Conservation (phyloP, 2,113 vertebrate genomes). For the Gymnocephalus cernua region DNA sequence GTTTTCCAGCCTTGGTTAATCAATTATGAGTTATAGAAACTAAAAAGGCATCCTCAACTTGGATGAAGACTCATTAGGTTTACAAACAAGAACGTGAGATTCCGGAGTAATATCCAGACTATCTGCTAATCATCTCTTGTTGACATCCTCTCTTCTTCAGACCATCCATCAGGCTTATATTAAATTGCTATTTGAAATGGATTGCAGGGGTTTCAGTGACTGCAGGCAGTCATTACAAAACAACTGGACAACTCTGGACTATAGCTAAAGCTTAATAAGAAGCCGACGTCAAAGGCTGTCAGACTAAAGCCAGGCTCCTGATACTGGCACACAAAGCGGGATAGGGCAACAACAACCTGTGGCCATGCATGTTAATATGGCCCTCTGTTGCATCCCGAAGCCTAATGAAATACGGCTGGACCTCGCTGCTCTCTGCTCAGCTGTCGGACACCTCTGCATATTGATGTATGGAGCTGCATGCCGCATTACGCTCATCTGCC, state of each 20-base stretch:
- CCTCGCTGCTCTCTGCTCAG: conserved; percentile 39
- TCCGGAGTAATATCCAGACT: conserved; percentile 12
- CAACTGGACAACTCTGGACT: conserved; percentile 38
- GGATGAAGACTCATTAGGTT: conserved; percentile 23
- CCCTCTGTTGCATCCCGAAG: conserved; percentile 29
- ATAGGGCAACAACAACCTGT: conserved; percentile 66
- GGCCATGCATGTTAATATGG: conserved; percentile 70
- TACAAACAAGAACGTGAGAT: conserved; percentile 27
- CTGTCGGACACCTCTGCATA: conserved; percentile 64
- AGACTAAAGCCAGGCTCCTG: conserved; percentile 22
- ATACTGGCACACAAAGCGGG: conserved; percentile 21
- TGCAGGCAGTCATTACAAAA: conserved; percentile 46
- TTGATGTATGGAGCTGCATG: conserved; percentile 66
- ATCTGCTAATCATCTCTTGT: conserved; percentile 27
- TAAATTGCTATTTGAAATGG: conserved; percentile 44
- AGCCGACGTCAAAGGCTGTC: conserved; percentile 13
- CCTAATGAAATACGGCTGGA: conserved; percentile 65
- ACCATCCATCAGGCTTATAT: conserved; percentile 16
- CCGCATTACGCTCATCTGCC: conserved; percentile 58
- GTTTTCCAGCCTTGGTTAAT: neutral
- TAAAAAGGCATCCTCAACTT: neutral
- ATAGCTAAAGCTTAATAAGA: conserved; percentile 46
- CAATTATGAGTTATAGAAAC: conserved; percentile 16
- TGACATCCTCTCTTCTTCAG: conserved; percentile 23
- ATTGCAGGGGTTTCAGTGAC: conserved; percentile 24